Evolutionary conservation across 2,113 vertebrate genomes (phyloP), one percentile per base, ranked within the genome.

Genomic region (Rhagologus leucostigma): DNA sequence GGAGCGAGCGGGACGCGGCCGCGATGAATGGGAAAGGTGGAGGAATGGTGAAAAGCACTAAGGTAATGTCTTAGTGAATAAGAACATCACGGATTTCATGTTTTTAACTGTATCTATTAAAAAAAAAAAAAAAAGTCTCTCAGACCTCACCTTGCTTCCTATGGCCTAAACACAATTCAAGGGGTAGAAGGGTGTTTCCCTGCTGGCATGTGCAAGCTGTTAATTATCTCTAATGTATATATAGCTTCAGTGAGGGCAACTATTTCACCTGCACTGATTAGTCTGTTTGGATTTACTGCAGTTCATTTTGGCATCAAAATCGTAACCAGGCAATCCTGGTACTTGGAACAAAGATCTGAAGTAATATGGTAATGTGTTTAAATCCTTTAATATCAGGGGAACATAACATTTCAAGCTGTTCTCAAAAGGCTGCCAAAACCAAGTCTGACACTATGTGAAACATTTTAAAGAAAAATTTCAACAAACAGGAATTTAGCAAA

Each of bases 1-100:
- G 42, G 46, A 60, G 60, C 0, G 3, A 77, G 50, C 0, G 0
- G 29, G 33, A 83, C 0, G 0, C 0, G 0, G 63, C 82, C 85
- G 63, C 0, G 0, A 33, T 18, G 29, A 16, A 14, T 0, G 8
- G 73, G 69, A 68, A 55, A 68, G 65, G 60, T 3, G 59, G 19
- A 89, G 68, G 50, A 47, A 67, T 2, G 12, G 63, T 50, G 60
- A 71, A 1, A 33, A 65, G 47, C 2, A 11, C 47, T 14, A 32
- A 71, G 50, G 46, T 39, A 41, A 50, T 0, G 6, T 23, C 64
- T 86, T 18, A 42, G 42, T 9, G 37, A 84, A 35, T 19, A 42
- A 78, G 20, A 73, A 49, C 26, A 4, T 13, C 2, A 35, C 6
- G 10, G 10, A 14, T 29, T 30, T 68, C 6, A 63, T 19, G 18